Evolutionary conservation across 2,888 invertebrate genomes (phyloP), one percentile per base, ranked within the genome.

Genomic region (Globia sparganii): DNA sequence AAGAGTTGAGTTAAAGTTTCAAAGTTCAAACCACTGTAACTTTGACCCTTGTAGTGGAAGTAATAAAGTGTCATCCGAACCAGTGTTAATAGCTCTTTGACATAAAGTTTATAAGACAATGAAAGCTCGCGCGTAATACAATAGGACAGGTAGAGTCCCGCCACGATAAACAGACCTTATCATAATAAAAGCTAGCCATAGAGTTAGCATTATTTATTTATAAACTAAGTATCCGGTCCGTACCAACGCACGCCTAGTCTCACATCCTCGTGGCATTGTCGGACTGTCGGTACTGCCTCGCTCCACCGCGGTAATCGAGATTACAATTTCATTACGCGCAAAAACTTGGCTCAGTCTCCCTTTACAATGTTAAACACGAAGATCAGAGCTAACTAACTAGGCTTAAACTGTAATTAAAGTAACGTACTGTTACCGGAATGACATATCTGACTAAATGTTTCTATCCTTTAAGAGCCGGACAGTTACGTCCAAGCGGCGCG

Each of bases 391-490:
- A 90, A 90, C 93, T 93, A 94, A 93, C 93, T 92, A 91, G 91
- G 88, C 89, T 93, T 93, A 93, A 91, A 91, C 91, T 90, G 94
- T 91, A 95, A 95, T 95, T 96, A 95, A 93, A 92, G 91, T 92
- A 91, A 93, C 93, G 91, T 93, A 93, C 95, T 94, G 94, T 95
- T 95, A 95, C 94, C 94, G 94, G 94, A 93, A 91, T 94, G 91
- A 93, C 94, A 95, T 96, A 93, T 94, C 95, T 94, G 82, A 93
- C 93, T 96, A 96, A 95, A 95, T 95, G 94, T 92, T 95, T 94
- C 92, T 95, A 94, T 93, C 95, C 95, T 95, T 95, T 95, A 94
- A 93, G 86, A 94, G 94, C 82, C 80, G 89, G 92, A 94, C 95
- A 95, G 95, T 95, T 95, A 95, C 92, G 93, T 92, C 71, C 87